Evolutionary conservation across 1,140 invertebrate species (phyloP), one percentile per base, ranked within the genome.

Genomic region (Ctenoplectra terminalis): DNA sequence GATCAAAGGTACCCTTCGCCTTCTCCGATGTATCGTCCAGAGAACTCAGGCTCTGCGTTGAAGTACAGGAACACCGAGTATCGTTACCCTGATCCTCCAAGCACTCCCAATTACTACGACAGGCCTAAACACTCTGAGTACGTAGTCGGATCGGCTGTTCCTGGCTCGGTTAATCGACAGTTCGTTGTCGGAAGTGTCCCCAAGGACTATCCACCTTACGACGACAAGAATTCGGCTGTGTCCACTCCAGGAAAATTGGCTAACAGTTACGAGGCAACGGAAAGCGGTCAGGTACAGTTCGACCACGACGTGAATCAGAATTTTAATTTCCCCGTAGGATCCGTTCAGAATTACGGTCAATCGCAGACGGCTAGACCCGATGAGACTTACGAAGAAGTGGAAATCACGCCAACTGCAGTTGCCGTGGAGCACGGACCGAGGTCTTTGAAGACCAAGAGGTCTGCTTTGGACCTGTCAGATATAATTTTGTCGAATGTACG

Each of bases 401-500:
- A 87, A 70, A 92, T 92, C 20, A 87, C 88, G 8, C 92, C 93
- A 0, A 88, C 91, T 7, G 91, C 92, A 0, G 91, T 94, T 0
- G 92, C 92, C 0, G 91, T 94, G 7, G 94, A 95, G 82, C 94
- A 95, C 76, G 94, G 94, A 0, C 94, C 94, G 7, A 92, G 94
- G 63, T 91, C 90, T 20, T 37, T 95, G 7, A 93, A 91, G 83
- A 52, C 91, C 4, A 86, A 80, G 23, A 58, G 70, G 6, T 72
- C 74, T 5, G 7, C 64, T 17, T 11, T 34, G 7, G 26, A 52
- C n/a, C 2, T 2, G 56, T 23, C 48, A 6, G 15, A 52, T 4
- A 0, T 11, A 0, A 2, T 26, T 4, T 0, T 29, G 2, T 6
- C 17, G 31, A 29, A 69, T 1, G 0, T 52, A 23, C 34, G 15